These are phyloP conservation scores for Paedocypris micromegethes DNA, from an alignment of 2,797 vertebrate species.

Conservation along the genomic window DNA sequence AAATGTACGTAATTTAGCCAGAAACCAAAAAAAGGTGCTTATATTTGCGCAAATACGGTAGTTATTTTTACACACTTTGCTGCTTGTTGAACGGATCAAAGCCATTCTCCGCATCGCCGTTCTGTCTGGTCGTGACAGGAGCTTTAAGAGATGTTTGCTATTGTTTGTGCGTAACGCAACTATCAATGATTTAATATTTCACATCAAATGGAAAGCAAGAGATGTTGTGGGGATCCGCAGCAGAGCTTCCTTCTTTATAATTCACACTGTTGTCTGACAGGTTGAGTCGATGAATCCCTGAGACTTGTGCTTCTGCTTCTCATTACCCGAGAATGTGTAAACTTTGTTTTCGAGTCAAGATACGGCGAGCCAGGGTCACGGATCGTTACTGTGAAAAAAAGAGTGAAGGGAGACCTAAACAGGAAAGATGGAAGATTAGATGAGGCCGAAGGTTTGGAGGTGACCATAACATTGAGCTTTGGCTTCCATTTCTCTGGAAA, in stretches of 20 bases:
- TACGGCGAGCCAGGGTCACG: neutral
- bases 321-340: constrained; percentile 26
- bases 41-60: too few species aligned
- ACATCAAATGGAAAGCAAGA: constrained; percentile 61
- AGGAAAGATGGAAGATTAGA: constrained; percentile 32
- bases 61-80: constrained; percentile 37
- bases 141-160: constrained; percentile 62
- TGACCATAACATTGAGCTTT: constrained; percentile 33
- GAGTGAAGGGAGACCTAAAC: constrained; percentile 9
- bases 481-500: constrained; percentile 56
- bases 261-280: constrained; percentile 65
- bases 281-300: constrained; percentile 25
- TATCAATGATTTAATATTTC: constrained; percentile 72
- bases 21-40: too few species aligned
- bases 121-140: constrained; percentile 59
- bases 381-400: constrained; percentile 21
- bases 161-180: constrained; percentile 64
- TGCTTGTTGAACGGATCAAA: constrained; percentile 32
- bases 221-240: constrained; percentile 56
- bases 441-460: constrained; percentile 14
- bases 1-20: too few species aligned
- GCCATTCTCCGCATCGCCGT: constrained; percentile 33
- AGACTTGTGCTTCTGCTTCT: constrained; percentile 11
- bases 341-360: constrained; percentile 32
- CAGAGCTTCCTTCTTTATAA: constrained; percentile 65